These are phyloP conservation scores for Pitangus sulphuratus DNA, from an alignment of 2,797 vertebrate genomes.

Conservation along the genomic window DNA sequence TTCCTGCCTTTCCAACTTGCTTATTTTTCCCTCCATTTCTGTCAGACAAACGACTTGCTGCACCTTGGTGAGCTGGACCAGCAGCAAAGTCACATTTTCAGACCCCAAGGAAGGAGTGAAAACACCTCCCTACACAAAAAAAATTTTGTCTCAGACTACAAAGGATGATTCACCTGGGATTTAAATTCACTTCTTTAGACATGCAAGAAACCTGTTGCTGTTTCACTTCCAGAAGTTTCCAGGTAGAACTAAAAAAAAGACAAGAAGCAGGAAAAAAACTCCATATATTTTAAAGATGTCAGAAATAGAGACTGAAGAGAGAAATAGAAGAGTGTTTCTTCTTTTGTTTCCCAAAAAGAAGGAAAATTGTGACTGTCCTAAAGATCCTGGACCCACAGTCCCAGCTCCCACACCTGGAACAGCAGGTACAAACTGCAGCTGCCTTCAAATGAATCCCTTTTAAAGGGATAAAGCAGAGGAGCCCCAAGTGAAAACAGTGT, in stretches of 20 bases:
- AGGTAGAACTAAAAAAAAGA: not conserved
- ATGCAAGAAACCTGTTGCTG: not conserved
- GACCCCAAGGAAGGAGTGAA: not conserved
- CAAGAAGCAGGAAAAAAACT: not conserved
- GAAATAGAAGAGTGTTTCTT: not conserved
- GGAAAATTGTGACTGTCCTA: not conserved
- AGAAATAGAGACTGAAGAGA: not conserved
- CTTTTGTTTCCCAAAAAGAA: not conserved
- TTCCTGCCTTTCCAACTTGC: not conserved
- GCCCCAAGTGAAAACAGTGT: not conserved
- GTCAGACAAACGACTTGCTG: no score
- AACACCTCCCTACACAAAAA: not conserved
- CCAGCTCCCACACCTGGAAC: not conserved
- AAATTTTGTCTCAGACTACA: no score
- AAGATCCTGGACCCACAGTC: not conserved
- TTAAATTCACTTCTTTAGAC: not conserved
- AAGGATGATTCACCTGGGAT: not conserved
- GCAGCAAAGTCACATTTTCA: not conserved
- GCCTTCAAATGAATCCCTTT: not conserved
- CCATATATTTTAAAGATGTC: accelerated
- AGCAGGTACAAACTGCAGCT: not conserved
- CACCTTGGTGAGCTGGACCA: not conserved
- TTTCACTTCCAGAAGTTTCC: not conserved
- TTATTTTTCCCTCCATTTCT: not conserved
- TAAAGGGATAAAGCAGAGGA: not conserved